Evolutionary conservation across 2,888 invertebrate genomes (phyloP).

Genomic region (Eupithecia subfuscata): DNA sequence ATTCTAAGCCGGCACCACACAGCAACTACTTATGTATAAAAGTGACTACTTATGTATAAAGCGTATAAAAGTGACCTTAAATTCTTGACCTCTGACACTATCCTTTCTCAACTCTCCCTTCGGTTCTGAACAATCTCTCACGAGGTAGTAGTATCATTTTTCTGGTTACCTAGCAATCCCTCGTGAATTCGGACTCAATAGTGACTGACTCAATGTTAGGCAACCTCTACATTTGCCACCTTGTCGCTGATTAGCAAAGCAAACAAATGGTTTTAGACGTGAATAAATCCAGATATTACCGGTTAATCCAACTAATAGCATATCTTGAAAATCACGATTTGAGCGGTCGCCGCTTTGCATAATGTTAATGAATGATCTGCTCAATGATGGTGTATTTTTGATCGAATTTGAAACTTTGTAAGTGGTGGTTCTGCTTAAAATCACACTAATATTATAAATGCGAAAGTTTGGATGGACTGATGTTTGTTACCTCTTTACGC

Average conservation of each 20-base stretch:
- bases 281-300: constrained; percentile 8
- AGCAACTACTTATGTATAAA: no score
- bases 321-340: constrained; percentile 12
- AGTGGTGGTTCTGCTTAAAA: background rate
- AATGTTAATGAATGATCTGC: no score
- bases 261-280: background rate
- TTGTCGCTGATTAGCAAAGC: background rate
- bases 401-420: background rate
- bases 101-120: no score
- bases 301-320: background rate
- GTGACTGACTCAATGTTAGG: background rate
- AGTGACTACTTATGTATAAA: no score
- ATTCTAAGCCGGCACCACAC: no score
- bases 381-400: background rate
- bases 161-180: background rate
- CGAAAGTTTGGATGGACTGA: no score
- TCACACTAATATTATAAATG: no score
- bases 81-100: no score
- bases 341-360: background rate
- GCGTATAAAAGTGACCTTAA: no score
- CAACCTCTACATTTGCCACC: background rate
- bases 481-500: no score
- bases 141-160: no score
- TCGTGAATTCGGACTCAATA: constrained; percentile 1
- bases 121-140: no score